Conservation (phyloP, 2,888 invertebrate species). For the Tyria jacobaeae region DNA sequence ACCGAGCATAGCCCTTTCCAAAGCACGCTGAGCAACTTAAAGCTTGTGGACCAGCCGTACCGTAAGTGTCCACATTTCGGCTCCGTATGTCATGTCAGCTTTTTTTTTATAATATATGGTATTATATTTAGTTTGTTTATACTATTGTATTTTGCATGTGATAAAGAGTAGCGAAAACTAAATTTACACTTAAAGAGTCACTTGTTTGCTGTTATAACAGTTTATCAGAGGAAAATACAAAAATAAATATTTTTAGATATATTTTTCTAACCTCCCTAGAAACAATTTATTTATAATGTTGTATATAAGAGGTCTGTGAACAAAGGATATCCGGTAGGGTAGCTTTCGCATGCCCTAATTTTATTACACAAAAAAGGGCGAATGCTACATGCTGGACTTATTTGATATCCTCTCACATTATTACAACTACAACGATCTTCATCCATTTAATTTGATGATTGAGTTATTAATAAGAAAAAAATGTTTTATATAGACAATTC, state of each 20-base stretch:
- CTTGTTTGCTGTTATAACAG: neutral
- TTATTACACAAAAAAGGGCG: neutral
- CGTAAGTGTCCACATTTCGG: too few species aligned
- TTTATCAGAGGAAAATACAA: neutral
- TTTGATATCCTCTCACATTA: neutral
- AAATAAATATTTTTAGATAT: neutral
- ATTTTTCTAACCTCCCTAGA: neutral
- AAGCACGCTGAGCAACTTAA: too few species aligned
- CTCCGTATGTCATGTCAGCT: too few species aligned
- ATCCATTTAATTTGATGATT: neutral
- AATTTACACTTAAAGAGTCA: too few species aligned
- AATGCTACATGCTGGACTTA: neutral
- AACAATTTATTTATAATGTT: neutral
- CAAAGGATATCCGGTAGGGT: neutral
- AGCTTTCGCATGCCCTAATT: neutral
- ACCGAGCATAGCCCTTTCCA: too few species aligned
- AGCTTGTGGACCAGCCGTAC: too few species aligned
- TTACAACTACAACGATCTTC: neutral
- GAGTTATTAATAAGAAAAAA: neutral
- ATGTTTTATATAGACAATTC: neutral
- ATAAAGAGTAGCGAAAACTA: too few species aligned
- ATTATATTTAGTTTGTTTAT: too few species aligned
- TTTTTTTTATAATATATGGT: too few species aligned
- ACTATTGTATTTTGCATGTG: too few species aligned
- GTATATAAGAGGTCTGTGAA: neutral